Evolutionary conservation across 1,140 invertebrate genomes (phyloP), one percentile per base, ranked within the genome.

Genomic region (Aphelenchoides fujianensis): DNA sequence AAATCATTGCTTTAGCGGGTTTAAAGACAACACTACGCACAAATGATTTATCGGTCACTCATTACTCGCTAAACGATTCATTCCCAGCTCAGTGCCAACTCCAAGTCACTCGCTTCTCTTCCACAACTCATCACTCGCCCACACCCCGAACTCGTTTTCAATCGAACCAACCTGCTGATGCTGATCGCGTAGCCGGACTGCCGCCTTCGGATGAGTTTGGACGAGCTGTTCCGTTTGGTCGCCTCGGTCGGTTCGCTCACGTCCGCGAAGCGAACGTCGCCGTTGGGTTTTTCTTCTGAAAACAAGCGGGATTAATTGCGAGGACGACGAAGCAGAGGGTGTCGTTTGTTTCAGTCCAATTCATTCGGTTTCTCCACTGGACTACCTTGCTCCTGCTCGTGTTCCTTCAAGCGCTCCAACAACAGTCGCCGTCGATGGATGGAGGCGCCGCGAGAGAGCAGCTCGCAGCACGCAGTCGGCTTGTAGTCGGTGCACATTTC

Each of bases 141-240:
- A n/a, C n/a, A n/a, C n/a, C n/a, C n/a, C n/a, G n/a, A n/a, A n/a
- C n/a, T n/a, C n/a, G n/a, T n/a, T n/a, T n/a, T n/a, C n/a, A n/a
- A n/a, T n/a, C n/a, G 71, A 68, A 54, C 63, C 34, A 64, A 82
- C 80, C 81, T 82, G 48, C 74, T 83, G 66, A 82, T 82, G 3
- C 82, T 75, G 52, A 82, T 84, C 19, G 82, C 81, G 70, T 82
- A 82, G 28, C 81, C 81, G 68, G 79, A 81, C 63, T 82, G 77
- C 12, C 81, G 71, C 57, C 81, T 57, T 48, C 77, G 63, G 35
- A 83, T 72, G 9, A 57, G 48, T 37, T 73, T 79, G n/a, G 62
- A 35, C 1, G 30, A 68, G 23, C 64, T 59, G 12, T 79, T 79
- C 28, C 74, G 55, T 16, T 9, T 68, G 37, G 36, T 30, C 16